Evolutionary conservation across 2,113 vertebrate genomes (phyloP), one percentile per base, ranked within the genome.

Genomic region (Cyphomyrus plagiostoma): DNA sequence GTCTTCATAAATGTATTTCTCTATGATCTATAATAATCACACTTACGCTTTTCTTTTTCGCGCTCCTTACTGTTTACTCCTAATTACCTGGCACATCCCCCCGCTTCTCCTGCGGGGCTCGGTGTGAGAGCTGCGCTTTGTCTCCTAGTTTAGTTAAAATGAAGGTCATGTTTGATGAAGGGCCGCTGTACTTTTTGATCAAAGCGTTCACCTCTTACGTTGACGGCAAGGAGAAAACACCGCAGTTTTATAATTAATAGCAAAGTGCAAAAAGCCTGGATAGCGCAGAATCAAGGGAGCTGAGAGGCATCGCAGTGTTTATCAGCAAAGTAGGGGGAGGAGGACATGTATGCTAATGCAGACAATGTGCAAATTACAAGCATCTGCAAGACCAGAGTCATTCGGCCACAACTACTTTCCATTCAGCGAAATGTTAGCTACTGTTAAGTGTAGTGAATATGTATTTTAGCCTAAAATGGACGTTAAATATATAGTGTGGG

Each of bases 111-210:
- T 48, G n/a, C n/a, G 39, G 19, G 45, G 82, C 9, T 42, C 11
- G 21, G 8, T 46, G 42, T 21, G 45, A 48, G 45, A 84, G 42
- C 45, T 10, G 39, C 23, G 82, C 82, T 48, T 84, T 80, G 74
- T 80, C 74, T 80, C 30, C 13, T 19, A 4, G 30, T 42, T 39
- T 35, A 80, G 74, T 80, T 84, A 84, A 83, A 84, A 84, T n/a
- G 45, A 42, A 84, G 82, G 82, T 84, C 82, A 84, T 84, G 42
- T 48, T 84, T 48, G 45, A 48, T n/a, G 82, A 84, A 48, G 82
- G 45, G 10, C 82, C 46, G 82, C 42, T 84, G 82, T 48, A 84
- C 74, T 42, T 80, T 80, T 80, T 80, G 74, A 42, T 39, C 74
- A 42, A 80, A 80, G 35, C 35, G 35, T 39, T 17, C 74, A 80